Evolutionary conservation across 2,113 vertebrate genomes (phyloP), one percentile per base, ranked within the genome.

Genomic region (Dicaeum eximium): DNA sequence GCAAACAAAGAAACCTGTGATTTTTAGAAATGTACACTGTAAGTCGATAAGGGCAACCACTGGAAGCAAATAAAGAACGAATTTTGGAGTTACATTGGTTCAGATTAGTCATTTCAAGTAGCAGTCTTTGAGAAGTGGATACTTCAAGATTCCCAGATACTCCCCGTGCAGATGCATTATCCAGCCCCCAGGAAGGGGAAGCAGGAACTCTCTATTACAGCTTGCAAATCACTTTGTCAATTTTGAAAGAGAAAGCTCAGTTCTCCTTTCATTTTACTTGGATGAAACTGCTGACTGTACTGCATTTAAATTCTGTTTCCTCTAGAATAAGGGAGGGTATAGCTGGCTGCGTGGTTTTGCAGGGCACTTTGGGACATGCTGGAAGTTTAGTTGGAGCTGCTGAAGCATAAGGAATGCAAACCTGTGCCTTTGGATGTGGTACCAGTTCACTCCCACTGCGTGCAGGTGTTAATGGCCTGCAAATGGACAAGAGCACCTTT

Each of bases 51-150:
- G 56, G 48, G 57, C 56, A 93, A 45, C 38, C n/a, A 51, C 42
- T 92, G 72, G 73, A 77, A 95, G 72, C 44, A 91, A 89, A 87
- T 65, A 72, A 93, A 91, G 80, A 88, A 44, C 78, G 50, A 72
- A 1, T 88, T 91, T 87, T 94, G 90, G 44, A 16, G n/a, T 44
- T 44, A 27, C 73, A 58, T 42, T 77, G 70, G 53, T 87, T 89
- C 30, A 84, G 77, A 81, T 78, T 35, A 91, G 65, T 71, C 1
- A 64, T 74, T 88, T 92, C 67, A 88, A 81, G 72, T 28, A 88
- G 48, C 11, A 40, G 65, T 86, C 72, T 81, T 84, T 72, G 44
- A 91, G 73, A 86, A 84, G 31, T 30, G n/a, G 69, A 33, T 66
- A 25, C 64, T 69, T 60, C 10, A 65, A 28, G n/a, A 33, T 57